A percentile compares a stretch with the other conserved stretches of the same genome.
Evolutionary conservation across 2,113 vertebrate genomes (phyloP).

Genomic region (Channa maculata): DNA sequence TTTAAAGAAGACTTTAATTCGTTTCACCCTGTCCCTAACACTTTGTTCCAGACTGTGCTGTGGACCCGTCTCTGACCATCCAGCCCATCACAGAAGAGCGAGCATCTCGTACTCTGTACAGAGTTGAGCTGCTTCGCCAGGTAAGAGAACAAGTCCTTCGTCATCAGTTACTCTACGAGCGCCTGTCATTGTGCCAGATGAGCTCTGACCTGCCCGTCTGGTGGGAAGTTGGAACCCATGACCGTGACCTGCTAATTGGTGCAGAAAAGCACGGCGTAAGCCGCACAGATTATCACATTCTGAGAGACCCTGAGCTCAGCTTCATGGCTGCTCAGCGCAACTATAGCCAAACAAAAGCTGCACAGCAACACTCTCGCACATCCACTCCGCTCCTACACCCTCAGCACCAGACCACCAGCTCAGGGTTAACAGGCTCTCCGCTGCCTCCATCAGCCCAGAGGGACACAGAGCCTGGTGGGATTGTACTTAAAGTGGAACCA

Average conservation of each 20-base stretch:
- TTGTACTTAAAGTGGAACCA: conserved; percentile 88
- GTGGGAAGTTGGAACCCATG: conserved; percentile 95
- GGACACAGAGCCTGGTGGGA: conserved; percentile 77
- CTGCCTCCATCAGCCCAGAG: conserved; percentile 80
- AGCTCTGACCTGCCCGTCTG: conserved; percentile 95
- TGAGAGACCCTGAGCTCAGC: conserved; percentile 95
- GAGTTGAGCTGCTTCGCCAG: conserved; percentile 96
- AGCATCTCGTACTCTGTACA: conserved; percentile 95
- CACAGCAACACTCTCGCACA: conserved; percentile 81
- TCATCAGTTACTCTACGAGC: conserved; percentile 90
- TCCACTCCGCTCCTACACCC: conserved; percentile 86
- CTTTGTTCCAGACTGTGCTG: conserved; percentile 83
- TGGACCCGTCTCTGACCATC: conserved; percentile 92
- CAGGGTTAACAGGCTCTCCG: conserved; percentile 85
- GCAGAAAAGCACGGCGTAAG: conserved; percentile 98
- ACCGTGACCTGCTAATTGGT: conserved; percentile 94
- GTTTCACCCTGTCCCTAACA: background rate
- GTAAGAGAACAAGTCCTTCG: conserved; percentile 96
- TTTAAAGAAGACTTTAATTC: conserved; percentile 6
- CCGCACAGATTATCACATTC: conserved; percentile 98
- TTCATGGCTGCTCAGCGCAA: conserved; percentile 94
- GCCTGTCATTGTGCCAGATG: conserved; percentile 91
- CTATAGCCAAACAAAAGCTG: conserved; percentile 92
- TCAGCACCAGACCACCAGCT: conserved; percentile 81
- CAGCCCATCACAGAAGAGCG: conserved; percentile 98